Percentiles rank a stretch among this genome's conserved stretches.
These are phyloP conservation scores for Drosophila cognata DNA, from an alignment of 2,888 invertebrate genomes.

Conservation along the genomic window DNA sequence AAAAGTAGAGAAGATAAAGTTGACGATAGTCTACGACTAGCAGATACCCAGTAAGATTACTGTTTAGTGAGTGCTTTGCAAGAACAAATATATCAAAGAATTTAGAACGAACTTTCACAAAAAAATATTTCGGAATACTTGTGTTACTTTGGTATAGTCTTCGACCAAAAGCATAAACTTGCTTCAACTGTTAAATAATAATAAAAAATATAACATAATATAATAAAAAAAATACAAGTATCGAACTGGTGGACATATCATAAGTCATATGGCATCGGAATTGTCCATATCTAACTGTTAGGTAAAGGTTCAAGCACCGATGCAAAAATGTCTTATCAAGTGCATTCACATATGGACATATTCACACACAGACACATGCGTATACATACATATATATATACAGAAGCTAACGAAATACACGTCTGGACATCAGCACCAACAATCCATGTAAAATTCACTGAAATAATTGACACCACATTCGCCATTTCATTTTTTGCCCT, in stretches of 20 bases:
- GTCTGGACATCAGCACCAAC: too few relatives aligned
- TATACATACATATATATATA: neutral
- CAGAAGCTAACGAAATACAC: too few relatives aligned
- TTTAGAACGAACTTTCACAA: too few relatives aligned
- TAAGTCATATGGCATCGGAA: neutral
- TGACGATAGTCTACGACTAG: neutral
- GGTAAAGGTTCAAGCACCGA: neutral
- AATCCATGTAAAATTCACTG: neutral
- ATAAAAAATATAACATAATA: neutral
- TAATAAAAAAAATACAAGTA: neutral
- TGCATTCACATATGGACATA: neutral
- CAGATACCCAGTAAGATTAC: neutral
- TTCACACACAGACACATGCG: neutral
- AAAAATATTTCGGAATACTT: too few relatives aligned
- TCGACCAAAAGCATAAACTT: too few relatives aligned
- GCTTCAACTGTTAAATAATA: too few relatives aligned
- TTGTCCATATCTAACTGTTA: neutral
- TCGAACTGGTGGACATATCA: neutral
- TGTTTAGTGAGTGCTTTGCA: neutral
- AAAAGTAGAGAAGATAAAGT: neutral
- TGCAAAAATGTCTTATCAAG: neutral
- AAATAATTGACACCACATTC: constrained; percentile 2
- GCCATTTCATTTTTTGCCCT: neutral
- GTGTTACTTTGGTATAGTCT: too few relatives aligned
- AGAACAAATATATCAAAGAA: neutral